Evolutionary conservation across 2,888 invertebrate species (phyloP).

Genomic region (Ferdinandea cuprea): DNA sequence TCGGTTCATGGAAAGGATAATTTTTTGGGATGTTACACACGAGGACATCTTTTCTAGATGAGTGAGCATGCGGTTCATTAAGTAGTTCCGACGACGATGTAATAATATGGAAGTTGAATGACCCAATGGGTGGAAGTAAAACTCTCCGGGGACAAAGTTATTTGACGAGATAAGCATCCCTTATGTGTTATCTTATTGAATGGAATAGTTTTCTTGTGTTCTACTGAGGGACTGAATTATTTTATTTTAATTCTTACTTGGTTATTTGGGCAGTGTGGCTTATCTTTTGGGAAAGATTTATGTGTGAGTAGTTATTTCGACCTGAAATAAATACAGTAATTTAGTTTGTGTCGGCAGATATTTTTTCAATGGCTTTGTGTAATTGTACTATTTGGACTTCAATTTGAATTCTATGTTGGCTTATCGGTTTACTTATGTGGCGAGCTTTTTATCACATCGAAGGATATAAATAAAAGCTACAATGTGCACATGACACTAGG

Average conservation of each 20-base stretch:
- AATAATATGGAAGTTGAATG: conserved; percentile 45
- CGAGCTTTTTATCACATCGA: too few relatives aligned
- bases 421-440: too few relatives aligned
- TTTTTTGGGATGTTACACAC: conserved; percentile 11
- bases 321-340: background rate
- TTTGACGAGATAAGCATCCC: conserved; percentile 38
- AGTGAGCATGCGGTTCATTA: conserved; percentile 42
- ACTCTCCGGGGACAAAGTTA: conserved; percentile 44
- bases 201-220: conserved; percentile 46
- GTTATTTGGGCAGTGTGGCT: background rate
- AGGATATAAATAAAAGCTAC: too few relatives aligned
- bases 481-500: too few relatives aligned
- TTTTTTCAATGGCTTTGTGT: too few relatives aligned
- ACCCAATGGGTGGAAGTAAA: conserved; percentile 14
- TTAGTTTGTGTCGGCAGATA: too few relatives aligned
- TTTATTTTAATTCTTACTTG: conserved; percentile 1
- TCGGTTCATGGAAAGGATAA: conserved; percentile 26
- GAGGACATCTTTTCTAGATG: background rate
- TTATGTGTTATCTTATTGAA: conserved; percentile 58
- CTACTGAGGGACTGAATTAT: background rate
- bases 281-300: background rate
- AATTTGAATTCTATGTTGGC: too few relatives aligned
- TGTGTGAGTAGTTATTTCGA: too few relatives aligned
- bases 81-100: conserved; percentile 36
- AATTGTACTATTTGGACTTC: too few relatives aligned